Evolutionary conservation across 2,888 invertebrate genomes (phyloP), one percentile per base, ranked within the genome.

Genomic region (Noctua comes): DNA sequence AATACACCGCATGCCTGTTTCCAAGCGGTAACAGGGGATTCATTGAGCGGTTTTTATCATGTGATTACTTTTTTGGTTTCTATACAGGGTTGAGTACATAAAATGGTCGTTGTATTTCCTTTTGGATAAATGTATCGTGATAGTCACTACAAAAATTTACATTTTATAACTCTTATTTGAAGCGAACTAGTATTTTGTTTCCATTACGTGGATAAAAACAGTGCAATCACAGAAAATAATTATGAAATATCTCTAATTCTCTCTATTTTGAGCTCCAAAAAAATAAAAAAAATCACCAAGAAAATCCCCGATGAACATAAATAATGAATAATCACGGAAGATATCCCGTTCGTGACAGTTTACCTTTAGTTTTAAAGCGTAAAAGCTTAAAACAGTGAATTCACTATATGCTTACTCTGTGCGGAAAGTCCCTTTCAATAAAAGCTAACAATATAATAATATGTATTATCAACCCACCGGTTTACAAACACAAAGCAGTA

Each of bases 1-100:
- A 76, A 77, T 72, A 73, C 46, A 65, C 76, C 76, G 66, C 59
- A 76, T 64, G n/a, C 24, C 66, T 68, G 72, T 82, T 86, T 80
- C 73, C 59, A 72, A 59, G 54, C 48, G 68, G 73, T 76, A 68
- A 62, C 71, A 43, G 13, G 66, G 68, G 79, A 68, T 66, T 65
- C 64, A 71, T 70, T 83, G 71, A 64, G 31, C 36, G 64, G 64
- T 77, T 73, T 79, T 82, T 79, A 59, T 79, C 16, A 59, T 73
- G 46, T 72, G 46, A 62, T 85, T 77, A 72, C 46, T 71, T 84
- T 70, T 71, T 8, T 78, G 54, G 21, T 21, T 43, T 10, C 4
- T 7, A 27, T 43, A 48, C 16, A 69, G 10, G 31, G 43, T 31
- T n/a, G 21, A 51, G 43, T 21, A 10, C 1, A 13, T 43, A 13